These are phyloP conservation scores for Drosophila quinaria DNA, from an alignment of 2,888 invertebrate genomes.

Conservation along the genomic window DNA sequence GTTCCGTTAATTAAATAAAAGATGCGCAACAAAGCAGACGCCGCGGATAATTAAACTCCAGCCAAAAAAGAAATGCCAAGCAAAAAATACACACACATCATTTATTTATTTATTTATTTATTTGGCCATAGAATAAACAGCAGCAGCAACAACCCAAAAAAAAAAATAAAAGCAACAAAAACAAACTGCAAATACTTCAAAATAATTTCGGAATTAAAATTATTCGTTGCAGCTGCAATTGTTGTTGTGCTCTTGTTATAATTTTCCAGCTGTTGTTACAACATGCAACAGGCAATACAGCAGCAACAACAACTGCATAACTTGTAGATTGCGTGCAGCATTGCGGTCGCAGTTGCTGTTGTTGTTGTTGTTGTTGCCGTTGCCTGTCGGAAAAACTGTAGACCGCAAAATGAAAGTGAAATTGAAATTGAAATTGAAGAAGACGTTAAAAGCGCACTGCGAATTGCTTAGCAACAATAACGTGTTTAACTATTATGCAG, in stretches of 20 bases:
- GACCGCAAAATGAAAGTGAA: slow-evolving; percentile 78
- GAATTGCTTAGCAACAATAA: slow-evolving; percentile 27
- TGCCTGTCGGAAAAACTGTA: slow-evolving; percentile 71
- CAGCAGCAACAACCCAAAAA: slow-evolving; percentile 10
- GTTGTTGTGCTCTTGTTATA: slow-evolving; percentile 68
- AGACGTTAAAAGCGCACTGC: slow-evolving; percentile 64
- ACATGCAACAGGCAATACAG: slow-evolving; percentile 59
- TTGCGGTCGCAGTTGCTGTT: slow-evolving; percentile 52
- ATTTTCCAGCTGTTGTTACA: slow-evolving; percentile 72
- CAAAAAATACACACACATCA: slow-evolving; percentile 5
- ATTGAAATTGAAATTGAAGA: slow-evolving; percentile 79
- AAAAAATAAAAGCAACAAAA: slow-evolving; percentile 3
- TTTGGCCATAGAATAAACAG: slow-evolving; percentile 52
- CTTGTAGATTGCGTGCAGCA: slow-evolving; percentile 68
- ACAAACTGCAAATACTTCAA: slow-evolving; percentile 26
- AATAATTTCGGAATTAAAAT: slow-evolving; percentile 55
- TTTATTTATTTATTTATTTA: slow-evolving; percentile 37
- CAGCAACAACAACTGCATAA: slow-evolving; percentile 31
- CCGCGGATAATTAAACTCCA: slow-evolving; percentile 18
- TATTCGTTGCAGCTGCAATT: slow-evolving; percentile 50
- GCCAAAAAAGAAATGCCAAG: slow-evolving; percentile 22
- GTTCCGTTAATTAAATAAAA: slow-evolving; percentile 55
- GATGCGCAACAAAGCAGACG: slow-evolving; percentile 46
- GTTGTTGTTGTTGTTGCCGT: slow-evolving; percentile 37
- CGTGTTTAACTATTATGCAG: slow-evolving; percentile 33